Evolutionary conservation across 2,888 invertebrate genomes (phyloP).

Genomic region (Micoletzkya japonica): DNA sequence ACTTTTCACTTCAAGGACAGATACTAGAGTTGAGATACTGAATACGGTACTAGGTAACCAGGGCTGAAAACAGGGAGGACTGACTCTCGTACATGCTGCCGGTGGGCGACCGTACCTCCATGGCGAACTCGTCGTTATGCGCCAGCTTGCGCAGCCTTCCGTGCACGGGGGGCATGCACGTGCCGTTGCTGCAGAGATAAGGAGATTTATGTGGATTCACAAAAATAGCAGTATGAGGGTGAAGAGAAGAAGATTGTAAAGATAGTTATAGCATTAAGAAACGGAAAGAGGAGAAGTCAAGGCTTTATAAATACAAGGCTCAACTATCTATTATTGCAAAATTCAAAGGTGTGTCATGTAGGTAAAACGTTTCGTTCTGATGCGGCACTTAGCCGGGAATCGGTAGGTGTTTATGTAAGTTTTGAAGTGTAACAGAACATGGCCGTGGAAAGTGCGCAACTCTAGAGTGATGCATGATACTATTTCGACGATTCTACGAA

Average conservation of each 20-base stretch:
- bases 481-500: too few species aligned
- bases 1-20: background rate
- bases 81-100: constrained; percentile 27
- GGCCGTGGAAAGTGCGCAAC: too few species aligned
- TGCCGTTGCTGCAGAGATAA: constrained; percentile 29
- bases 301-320: too few species aligned
- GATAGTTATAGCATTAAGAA: background rate
- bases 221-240: background rate
- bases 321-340: too few species aligned
- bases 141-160: constrained; percentile 35
- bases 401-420: too few species aligned
- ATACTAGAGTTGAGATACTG: background rate
- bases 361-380: too few species aligned
- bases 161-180: constrained; percentile 35
- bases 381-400: too few species aligned
- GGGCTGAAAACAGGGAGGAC: background rate
- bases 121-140: constrained; percentile 36
- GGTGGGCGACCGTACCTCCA: constrained; percentile 32
- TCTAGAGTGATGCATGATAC: too few species aligned
- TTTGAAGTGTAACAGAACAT: too few species aligned
- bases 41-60: background rate
- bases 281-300: background rate
- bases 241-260: background rate
- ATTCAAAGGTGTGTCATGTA: too few species aligned
- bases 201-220: background rate